Base-by-base conservation (phyloP, 2,888 invertebrate genomes). In the Lithophane leautieri region DNA sequence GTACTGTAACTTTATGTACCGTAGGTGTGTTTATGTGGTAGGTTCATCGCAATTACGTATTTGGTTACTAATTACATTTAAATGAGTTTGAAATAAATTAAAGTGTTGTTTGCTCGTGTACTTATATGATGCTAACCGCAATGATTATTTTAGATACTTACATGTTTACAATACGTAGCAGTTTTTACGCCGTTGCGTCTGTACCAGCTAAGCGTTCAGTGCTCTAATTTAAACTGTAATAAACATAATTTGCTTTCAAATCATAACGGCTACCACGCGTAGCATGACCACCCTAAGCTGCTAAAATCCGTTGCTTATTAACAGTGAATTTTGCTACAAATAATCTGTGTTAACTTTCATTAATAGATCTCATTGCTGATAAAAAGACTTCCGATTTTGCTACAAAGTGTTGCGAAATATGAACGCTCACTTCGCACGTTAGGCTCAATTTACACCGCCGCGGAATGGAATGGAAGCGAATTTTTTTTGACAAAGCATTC, bases 321-420 rank as follows among this genome's bases (percentile, higher is more conserved):
- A 50, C 1, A 54, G 22, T 52, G 6, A 28, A n/a, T n/a, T 70
- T 19, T 65, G 25, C 50, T 79, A 42, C 44, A 60, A 58, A 58
- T 9, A 61, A 63, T 25, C 16, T 52, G n/a, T 58, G 14, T 60
- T 58, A 68, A 76, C 72, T 85, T 78, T 79, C 71, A 71, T 80
- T 77, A 76, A 68, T 73, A 76, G 83, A 81, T 84, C 40, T 56
- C 40, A 42, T 67, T 70, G 66, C 73, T 78, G 78, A 82, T 82
- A 54, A 79, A 22, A 70, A 22, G 50, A 83, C 69, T 86, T 88
- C 73, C 72, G 75, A 78, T 77, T 76, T 73, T 58, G 70, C 50
- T 62, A 56, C 44, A 16, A 69, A 62, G 47, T 70, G 65, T 84
- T 84, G 84, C 82, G 67, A 84, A 78, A 87, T 34, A 34, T 69